Base-by-base conservation (phyloP, 2,113 vertebrate genomes). In the Pardalotus punctatus region DNA sequence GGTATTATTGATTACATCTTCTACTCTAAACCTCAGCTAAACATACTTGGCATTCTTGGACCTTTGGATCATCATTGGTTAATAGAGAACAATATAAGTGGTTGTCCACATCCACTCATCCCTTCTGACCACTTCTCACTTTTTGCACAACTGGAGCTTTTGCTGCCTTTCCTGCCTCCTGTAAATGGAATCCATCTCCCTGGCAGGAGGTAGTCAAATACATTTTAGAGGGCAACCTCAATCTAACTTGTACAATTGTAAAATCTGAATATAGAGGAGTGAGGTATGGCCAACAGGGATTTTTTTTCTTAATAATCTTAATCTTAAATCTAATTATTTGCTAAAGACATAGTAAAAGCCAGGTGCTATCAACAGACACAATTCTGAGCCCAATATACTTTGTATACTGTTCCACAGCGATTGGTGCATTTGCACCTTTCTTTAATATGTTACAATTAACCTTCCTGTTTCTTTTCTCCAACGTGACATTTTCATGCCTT, bases 1-100 rank as follows among this genome's bases (percentile, higher is more conserved):
- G 99, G 99, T 98, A 98, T 99, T 97, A 99, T 99, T 96, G 99
- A 99, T 98, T 99, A 99, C 98, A 99, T 99, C 98, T 99, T 99
- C 98, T 99, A 99, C 97, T 99, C 99, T 82, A 99, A 99, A 98
- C 99, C 99, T 98, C 98, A 99, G 89, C 98, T 99, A 97, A 99
- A 99, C 95, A 99, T 99, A 94, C 97, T 99, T 97, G 99, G 99
- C 89, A 98, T 99, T 96, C 97, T 99, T 96, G 99, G 99, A 95
- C 99, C 99, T 93, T 98, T 99, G 98, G 99, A 99, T 97, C 98
- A 98, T 97, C 99, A 99, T 90, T 99, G 99, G 99, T 99, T 99
- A 86, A 98, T 98, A 96, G 99, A 99, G 98, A 99, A 99, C 98
- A 99, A 99, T 98, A 98, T 99, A 98, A 99, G 98, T 93, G 99